A percentile compares a stretch with the other conserved stretches of the same genome.
Evolutionary conservation across 2,113 vertebrate species (phyloP).

Genomic region (Limanda limanda): DNA sequence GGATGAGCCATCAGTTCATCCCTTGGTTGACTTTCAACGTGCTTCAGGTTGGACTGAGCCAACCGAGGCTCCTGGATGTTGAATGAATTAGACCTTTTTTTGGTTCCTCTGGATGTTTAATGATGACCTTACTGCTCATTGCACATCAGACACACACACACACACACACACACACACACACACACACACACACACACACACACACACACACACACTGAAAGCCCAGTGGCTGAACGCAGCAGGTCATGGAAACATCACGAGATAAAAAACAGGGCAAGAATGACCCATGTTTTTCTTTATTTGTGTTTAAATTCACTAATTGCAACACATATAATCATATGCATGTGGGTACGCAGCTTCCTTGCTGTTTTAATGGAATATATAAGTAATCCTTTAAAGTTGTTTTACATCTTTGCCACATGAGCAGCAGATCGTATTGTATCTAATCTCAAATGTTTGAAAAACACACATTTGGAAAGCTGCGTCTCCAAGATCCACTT

Average conservation of each 20-base stretch:
- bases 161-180: too few relatives aligned
- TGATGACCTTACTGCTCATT: slow-evolving; percentile 44
- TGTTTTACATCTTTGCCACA: too few relatives aligned
- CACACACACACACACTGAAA: slow-evolving; percentile 25
- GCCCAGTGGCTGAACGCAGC: slow-evolving; percentile 21
- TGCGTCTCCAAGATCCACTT: slow-evolving; percentile 5
- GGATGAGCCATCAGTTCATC: slow-evolving; percentile 13
- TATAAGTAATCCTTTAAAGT: slow-evolving; percentile 15
- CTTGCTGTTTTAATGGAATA: slow-evolving; percentile 17
- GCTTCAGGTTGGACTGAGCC: slow-evolving; percentile 26
- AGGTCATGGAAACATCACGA: background rate
- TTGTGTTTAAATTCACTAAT: background rate
- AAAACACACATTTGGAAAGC: slow-evolving; percentile 44
- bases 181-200: too few relatives aligned
- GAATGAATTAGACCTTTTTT: slow-evolving; percentile 24
- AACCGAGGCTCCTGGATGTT: slow-evolving; percentile 31
- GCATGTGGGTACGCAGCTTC: background rate
- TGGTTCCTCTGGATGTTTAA: slow-evolving; percentile 16
- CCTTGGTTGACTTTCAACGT: slow-evolving; percentile 3
- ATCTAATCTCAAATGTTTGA: background rate
- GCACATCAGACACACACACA: slow-evolving; percentile 1
- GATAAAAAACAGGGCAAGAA: too few relatives aligned
- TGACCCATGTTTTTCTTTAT: background rate
- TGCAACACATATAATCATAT: background rate
- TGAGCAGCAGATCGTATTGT: too few relatives aligned